A percentile compares a stretch with the other conserved stretches of the same genome.
Conservation (phyloP, 2,888 invertebrate genomes). For the Criorhina ranunculi region DNA sequence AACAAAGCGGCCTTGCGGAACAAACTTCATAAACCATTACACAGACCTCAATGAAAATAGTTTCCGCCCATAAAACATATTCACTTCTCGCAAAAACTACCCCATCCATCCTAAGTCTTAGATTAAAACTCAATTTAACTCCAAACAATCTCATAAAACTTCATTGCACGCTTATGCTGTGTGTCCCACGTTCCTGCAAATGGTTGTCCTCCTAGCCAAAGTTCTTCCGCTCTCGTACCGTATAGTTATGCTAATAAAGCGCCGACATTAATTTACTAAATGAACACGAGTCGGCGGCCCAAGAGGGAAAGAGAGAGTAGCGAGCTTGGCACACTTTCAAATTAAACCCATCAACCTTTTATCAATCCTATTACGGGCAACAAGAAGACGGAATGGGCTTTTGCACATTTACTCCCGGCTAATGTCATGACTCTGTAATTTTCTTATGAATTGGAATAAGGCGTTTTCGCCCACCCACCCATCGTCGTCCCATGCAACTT, state of each 20-base stretch:
- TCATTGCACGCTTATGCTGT: slow-evolving; percentile 63
- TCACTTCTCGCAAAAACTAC: neutral
- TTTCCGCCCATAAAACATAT: slow-evolving; percentile 23
- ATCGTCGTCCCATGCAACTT: slow-evolving; percentile 17
- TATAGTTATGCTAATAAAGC: slow-evolving; percentile 74
- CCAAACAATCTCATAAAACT: slow-evolving; percentile 70
- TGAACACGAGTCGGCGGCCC: slow-evolving; percentile 58
- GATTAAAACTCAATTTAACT: slow-evolving; percentile 73
- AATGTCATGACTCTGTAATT: slow-evolving; percentile 74
- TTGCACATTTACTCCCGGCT: slow-evolving; percentile 57
- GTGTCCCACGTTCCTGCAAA: slow-evolving; percentile 30
- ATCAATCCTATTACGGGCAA: slow-evolving; percentile 61
- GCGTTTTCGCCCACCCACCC: neutral
- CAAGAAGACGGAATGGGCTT: slow-evolving; percentile 39
- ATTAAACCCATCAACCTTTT: slow-evolving; percentile 69
- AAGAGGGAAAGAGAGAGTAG: neutral
- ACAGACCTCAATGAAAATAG: slow-evolving; percentile 18
- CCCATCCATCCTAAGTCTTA: slow-evolving; percentile 15
- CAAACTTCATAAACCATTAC: slow-evolving; percentile 25
- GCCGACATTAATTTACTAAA: slow-evolving; percentile 72
- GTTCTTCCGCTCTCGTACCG: slow-evolving; percentile 15
- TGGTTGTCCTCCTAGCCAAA: slow-evolving; percentile 29
- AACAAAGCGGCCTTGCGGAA: neutral
- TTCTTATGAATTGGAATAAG: slow-evolving; percentile 20
- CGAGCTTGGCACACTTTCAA: slow-evolving; percentile 54